Percentiles rank a stretch among this genome's conserved stretches.
Conservation (phyloP, 1,140 invertebrate genomes). For the Fopius arisanus region DNA sequence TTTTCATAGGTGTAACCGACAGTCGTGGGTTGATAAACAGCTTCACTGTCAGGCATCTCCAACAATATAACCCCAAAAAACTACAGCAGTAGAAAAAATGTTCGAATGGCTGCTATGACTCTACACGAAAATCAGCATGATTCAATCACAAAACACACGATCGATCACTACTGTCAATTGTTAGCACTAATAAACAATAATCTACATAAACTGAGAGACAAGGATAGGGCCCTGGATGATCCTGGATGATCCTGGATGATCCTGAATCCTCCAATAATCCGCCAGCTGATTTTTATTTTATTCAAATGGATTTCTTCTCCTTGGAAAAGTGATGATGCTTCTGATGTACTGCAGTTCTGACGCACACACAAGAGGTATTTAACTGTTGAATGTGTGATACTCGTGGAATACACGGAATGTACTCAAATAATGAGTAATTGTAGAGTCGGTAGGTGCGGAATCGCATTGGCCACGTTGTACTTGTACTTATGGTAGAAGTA, state of each 20-base stretch:
- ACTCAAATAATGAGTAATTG: background rate
- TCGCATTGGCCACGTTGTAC: background rate
- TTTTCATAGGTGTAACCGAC: constrained; percentile 60
- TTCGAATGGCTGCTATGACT: no score
- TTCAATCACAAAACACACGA: background rate
- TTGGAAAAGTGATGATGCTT: background rate
- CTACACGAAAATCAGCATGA: background rate
- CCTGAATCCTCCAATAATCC: no score
- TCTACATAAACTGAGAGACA: no score
- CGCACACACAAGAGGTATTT: background rate
- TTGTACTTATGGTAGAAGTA: no score
- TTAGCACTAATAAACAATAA: no score
- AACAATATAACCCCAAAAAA: no score
- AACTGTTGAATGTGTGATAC: background rate
- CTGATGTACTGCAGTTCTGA: background rate
- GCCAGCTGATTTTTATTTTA: background rate
- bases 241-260: no score
- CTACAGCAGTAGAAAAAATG: no score
- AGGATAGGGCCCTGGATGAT: no score
- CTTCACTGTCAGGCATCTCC: constrained; percentile 57
- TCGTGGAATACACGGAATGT: background rate
- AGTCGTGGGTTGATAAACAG: constrained; percentile 62
- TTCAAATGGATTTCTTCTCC: no score
- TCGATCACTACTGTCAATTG: no score
- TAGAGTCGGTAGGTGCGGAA: background rate